Percentiles rank a stretch among this genome's conserved stretches.
These are phyloP conservation scores for Agriotes lineatus DNA, from an alignment of 2,888 invertebrate species.

Conservation along the genomic window DNA sequence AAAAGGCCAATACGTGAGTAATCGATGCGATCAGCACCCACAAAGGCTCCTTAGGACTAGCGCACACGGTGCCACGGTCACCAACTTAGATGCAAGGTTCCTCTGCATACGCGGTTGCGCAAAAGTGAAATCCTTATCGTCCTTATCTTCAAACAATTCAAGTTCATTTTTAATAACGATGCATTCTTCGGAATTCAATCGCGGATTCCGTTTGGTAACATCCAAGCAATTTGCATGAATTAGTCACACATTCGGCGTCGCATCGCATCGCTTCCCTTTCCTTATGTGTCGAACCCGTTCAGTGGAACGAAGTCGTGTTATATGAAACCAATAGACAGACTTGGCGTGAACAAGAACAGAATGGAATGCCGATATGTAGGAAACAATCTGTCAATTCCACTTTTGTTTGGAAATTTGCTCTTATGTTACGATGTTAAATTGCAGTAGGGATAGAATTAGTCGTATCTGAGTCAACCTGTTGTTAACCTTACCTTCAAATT, in stretches of 20 bases:
- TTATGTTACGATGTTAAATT: too few species aligned
- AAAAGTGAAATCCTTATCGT: slow-evolving; percentile 13
- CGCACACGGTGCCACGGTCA: background rate
- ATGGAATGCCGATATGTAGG: too few species aligned
- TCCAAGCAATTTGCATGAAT: slow-evolving; percentile 18
- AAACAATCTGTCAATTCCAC: too few species aligned
- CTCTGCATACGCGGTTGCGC: background rate
- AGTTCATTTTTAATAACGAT: slow-evolving; percentile 2
- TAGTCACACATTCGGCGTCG: slow-evolving; percentile 17
- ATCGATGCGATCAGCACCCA: slow-evolving; percentile 3
- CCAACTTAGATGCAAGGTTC: background rate
- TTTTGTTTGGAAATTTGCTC: too few species aligned
- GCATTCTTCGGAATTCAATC: background rate
- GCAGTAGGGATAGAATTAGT: too few species aligned
- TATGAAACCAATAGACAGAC: slow-evolving; percentile 13
- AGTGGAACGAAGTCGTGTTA: slow-evolving; percentile 24
- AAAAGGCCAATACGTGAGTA: background rate
- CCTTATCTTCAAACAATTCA: background rate
- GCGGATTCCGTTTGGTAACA: slow-evolving; percentile 11
- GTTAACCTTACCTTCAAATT: too few species aligned
- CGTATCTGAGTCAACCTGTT: too few species aligned
- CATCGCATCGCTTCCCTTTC: slow-evolving; percentile 25
- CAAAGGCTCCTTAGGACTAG: background rate
- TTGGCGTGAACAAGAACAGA: background rate
- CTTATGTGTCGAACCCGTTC: slow-evolving; percentile 29